Evolutionary conservation across 2,113 vertebrate genomes (phyloP), one percentile per base, ranked within the genome.

Genomic region (Neodontobutis hainanensis): DNA sequence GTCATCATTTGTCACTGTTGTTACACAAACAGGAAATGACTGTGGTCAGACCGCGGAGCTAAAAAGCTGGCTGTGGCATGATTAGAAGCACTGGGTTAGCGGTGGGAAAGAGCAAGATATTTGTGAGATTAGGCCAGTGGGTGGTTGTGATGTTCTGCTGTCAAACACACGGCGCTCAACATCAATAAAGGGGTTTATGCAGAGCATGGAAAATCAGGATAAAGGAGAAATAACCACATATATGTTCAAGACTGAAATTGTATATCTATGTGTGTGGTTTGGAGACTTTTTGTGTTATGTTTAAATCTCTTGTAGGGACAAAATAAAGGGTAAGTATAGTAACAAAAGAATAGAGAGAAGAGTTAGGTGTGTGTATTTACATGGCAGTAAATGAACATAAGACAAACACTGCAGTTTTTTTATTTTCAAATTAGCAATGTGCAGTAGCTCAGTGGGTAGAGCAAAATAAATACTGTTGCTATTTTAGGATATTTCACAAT

Each of bases 121-220:
- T 40, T 32, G 35, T 52, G 14, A 62, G 70, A 84, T 80, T 75
- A 60, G 65, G 55, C 12, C 52, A 11, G 32, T 55, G 52, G 52
- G 38, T 43, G 38, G 36, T 15, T 55, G 63, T 11, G 42, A 61
- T 65, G 59, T 60, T 57, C 42, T 36, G 32, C 51, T 62, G 35
- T 69, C 65, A 66, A 61, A 57, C 59, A 50, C 50, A 63, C 9
- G 6, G 38, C 4, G 50, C 16, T 52, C 15, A 81, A 72, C 64
- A 80, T 71, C 70, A 81, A 75, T 79, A 58, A n/a, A 56, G 34
- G 16, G 27, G 44, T 53, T 72, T 74, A 45, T 58, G 44, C 51
- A 16, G 45, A 10, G 15, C 42, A 45, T 36, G 50, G 32, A 65
- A 60, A 70, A 80, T 65, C 14, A 12, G 47, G 11, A 81, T 34